Evolutionary conservation across 2,113 vertebrate genomes (phyloP).

Genomic region (Callaeas wilsoni): DNA sequence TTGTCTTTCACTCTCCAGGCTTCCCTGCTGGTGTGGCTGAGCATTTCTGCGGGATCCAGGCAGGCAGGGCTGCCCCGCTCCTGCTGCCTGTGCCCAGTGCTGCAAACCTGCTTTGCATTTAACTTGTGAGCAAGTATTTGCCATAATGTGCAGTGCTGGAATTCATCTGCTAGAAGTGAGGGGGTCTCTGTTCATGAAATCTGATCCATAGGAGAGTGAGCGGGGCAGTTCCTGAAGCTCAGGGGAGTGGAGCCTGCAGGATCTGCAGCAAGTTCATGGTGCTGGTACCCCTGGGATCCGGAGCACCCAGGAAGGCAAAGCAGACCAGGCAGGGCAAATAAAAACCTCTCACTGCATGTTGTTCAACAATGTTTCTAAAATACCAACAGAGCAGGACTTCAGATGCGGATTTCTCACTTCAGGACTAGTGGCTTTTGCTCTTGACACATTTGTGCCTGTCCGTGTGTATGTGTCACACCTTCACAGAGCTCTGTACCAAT

Average conservation of each 20-base stretch:
- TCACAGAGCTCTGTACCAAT: background rate
- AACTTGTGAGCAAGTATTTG: background rate
- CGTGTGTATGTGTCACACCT: accelerated
- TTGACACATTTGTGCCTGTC: background rate
- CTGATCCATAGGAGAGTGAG: background rate
- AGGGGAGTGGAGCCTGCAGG: background rate
- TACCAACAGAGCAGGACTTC: background rate
- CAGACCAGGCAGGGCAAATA: background rate
- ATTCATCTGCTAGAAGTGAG: background rate
- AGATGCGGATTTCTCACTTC: background rate
- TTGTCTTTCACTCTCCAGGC: background rate
- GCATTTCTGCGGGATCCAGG: background rate
- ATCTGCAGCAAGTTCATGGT: too few relatives aligned
- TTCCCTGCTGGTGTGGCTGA: background rate
- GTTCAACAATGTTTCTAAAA: background rate
- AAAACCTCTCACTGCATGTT: background rate
- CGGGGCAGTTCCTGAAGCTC: background rate
- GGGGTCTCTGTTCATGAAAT: background rate
- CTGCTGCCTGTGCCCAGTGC: accelerated
- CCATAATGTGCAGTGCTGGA: background rate
- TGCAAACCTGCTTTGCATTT: background rate
- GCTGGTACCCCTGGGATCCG: background rate
- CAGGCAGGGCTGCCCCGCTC: background rate
- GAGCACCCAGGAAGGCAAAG: background rate
- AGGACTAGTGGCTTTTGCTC: background rate